A percentile compares a stretch with the other conserved stretches of the same genome.
Evolutionary conservation across 2,888 invertebrate species (phyloP).

Genomic region (Periphyllus acericola): DNA sequence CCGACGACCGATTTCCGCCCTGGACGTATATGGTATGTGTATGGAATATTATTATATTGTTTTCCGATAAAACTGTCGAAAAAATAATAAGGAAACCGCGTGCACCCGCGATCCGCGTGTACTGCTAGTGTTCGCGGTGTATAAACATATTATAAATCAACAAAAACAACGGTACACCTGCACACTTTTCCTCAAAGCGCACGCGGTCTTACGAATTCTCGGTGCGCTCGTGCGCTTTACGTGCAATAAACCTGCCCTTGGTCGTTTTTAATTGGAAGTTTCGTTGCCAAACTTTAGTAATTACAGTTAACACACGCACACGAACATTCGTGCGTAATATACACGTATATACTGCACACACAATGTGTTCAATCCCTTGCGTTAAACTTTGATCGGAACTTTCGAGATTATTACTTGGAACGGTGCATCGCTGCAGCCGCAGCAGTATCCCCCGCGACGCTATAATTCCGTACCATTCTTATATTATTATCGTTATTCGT

Average conservation of each 20-base stretch:
- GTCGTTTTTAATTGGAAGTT: constrained; percentile 46
- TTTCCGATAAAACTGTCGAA: too few relatives aligned
- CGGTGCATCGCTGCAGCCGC: background rate
- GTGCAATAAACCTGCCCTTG: constrained; percentile 23
- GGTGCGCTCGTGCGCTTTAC: background rate
- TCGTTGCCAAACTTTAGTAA: constrained; percentile 47
- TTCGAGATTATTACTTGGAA: constrained; percentile 30
- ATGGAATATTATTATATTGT: too few relatives aligned
- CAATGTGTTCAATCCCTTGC: constrained; percentile 19
- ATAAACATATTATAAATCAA: background rate
- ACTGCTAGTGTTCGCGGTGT: background rate
- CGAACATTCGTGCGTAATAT: background rate
- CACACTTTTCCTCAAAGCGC: background rate
- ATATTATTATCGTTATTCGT: too few relatives aligned
- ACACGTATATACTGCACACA: background rate
- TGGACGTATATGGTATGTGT: too few relatives aligned
- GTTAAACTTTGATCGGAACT: constrained; percentile 39
- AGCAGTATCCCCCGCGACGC: background rate
- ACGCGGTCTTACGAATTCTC: background rate
- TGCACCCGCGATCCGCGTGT: too few relatives aligned
- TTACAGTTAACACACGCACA: constrained; percentile 14
- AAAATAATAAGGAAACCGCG: too few relatives aligned
- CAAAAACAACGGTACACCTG: background rate
- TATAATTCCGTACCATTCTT: too few relatives aligned
- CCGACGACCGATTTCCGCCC: too few relatives aligned